Evolutionary conservation across 2,797 vertebrate species (phyloP).

Genomic region (Fistularia commersonii): DNA sequence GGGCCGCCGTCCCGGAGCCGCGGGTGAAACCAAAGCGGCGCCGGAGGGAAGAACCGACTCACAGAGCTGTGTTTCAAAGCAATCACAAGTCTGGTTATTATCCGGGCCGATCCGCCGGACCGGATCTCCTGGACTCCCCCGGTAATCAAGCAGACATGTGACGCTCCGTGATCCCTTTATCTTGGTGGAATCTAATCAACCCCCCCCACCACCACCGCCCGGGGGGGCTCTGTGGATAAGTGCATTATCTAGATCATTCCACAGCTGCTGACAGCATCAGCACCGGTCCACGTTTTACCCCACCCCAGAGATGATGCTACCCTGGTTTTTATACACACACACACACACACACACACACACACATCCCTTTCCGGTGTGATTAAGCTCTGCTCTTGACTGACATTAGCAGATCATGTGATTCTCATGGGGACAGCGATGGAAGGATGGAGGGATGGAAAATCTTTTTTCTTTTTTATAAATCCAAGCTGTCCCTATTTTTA

Average conservation of each 20-base stretch:
- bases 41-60: too few relatives aligned
- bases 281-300: slow-evolving; percentile 48
- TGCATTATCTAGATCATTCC: slow-evolving; percentile 72
- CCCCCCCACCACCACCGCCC: slow-evolving; percentile 25
- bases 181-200: slow-evolving; percentile 69
- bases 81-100: slow-evolving; percentile 41
- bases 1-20: too few relatives aligned
- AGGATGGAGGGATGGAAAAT: slow-evolving; percentile 51
- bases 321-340: slow-evolving; percentile 21
- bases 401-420: slow-evolving; percentile 69
- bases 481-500: slow-evolving; percentile 59
- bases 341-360: slow-evolving; percentile 10
- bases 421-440: slow-evolving; percentile 58
- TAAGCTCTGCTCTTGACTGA: slow-evolving; percentile 60
- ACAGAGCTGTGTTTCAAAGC: too few relatives aligned
- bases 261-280: slow-evolving; percentile 56
- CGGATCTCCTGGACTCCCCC: slow-evolving; percentile 21
- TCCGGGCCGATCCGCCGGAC: slow-evolving; percentile 38
- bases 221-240: slow-evolving; percentile 57
- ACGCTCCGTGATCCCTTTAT: slow-evolving; percentile 61
- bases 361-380: slow-evolving; percentile 32
- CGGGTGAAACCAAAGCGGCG: too few relatives aligned
- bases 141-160: slow-evolving; percentile 56
- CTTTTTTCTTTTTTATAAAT: slow-evolving; percentile 51
- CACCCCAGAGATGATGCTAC: slow-evolving; percentile 38